phyloP scores from a whole-genome alignment of 2,797 vertebrate species.

The Steatocranus sp. region DNA sequence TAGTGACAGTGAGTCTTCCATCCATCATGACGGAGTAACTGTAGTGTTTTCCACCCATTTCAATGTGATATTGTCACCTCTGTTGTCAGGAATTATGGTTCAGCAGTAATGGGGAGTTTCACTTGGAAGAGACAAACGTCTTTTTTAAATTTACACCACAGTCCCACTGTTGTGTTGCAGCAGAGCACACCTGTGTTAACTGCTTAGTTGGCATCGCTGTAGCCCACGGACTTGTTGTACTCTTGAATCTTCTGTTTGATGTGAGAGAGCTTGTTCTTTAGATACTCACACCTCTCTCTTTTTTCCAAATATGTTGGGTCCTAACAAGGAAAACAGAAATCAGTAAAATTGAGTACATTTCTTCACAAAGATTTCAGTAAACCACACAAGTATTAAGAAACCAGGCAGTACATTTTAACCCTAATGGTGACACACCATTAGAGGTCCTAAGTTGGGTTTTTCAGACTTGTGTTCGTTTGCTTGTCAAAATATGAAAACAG shows the following conservation, averaged over 20 bases:
- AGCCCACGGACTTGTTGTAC: slow-evolving; percentile 84
- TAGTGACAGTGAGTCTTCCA: background rate
- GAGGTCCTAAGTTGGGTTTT: background rate
- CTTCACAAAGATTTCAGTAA: background rate
- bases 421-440: background rate
- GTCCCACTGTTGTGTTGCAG: background rate
- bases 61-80: background rate
- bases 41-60: background rate
- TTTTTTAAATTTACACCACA: background rate
- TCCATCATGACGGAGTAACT: background rate
- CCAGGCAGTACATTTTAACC: background rate
- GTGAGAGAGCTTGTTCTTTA: slow-evolving; percentile 95
- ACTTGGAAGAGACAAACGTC: background rate
- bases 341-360: background rate
- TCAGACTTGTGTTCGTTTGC: background rate
- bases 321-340: slow-evolving; percentile 56
- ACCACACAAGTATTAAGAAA: background rate
- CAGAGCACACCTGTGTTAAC: background rate
- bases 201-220: slow-evolving; percentile 51
- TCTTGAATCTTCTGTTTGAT: slow-evolving; percentile 96
- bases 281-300: slow-evolving; percentile 92
- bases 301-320: slow-evolving; percentile 93
- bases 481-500: background rate
- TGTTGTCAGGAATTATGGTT: background rate
- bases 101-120: background rate